These are phyloP conservation scores for Lycophotia porphyrea DNA, from an alignment of 2,888 invertebrate genomes.

Conservation along the genomic window DNA sequence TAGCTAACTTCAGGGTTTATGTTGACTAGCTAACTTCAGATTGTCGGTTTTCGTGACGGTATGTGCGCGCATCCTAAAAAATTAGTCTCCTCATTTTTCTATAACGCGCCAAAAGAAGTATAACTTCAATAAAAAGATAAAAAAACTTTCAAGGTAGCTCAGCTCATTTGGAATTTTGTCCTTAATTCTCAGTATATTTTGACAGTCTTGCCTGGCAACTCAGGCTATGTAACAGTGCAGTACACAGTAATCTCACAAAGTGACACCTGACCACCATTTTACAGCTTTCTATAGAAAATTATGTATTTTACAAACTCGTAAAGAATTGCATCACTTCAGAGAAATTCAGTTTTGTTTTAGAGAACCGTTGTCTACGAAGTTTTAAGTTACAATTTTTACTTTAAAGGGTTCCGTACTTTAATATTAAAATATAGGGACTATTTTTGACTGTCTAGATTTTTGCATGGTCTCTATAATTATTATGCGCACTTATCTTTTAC, in stretches of 20 bases:
- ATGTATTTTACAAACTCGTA: slow-evolving; percentile 51
- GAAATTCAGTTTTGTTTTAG: slow-evolving; percentile 39
- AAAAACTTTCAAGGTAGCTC: too few relatives aligned
- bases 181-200: slow-evolving; percentile 11
- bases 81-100: too few relatives aligned
- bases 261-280: slow-evolving; percentile 72
- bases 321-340: slow-evolving; percentile 69
- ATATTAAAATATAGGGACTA: too few relatives aligned
- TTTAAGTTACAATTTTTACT: neutral
- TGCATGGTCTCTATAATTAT: neutral
- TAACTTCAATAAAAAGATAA: too few relatives aligned
- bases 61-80: too few relatives aligned
- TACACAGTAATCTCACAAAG: slow-evolving; percentile 67
- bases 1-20: too few relatives aligned
- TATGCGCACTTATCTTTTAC: neutral
- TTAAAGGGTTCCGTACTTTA: neutral
- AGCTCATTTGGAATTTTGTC: neutral
- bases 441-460: neutral
- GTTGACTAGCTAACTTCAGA: too few relatives aligned
- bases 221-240: slow-evolving; percentile 52
- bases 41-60: too few relatives aligned
- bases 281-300: slow-evolving; percentile 77
- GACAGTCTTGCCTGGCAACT: slow-evolving; percentile 19
- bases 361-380: neutral
- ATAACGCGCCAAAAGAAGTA: too few relatives aligned